Evolutionary conservation across 2,888 invertebrate genomes (phyloP), one percentile per base, ranked within the genome.

Genomic region (Atethmia centrago): DNA sequence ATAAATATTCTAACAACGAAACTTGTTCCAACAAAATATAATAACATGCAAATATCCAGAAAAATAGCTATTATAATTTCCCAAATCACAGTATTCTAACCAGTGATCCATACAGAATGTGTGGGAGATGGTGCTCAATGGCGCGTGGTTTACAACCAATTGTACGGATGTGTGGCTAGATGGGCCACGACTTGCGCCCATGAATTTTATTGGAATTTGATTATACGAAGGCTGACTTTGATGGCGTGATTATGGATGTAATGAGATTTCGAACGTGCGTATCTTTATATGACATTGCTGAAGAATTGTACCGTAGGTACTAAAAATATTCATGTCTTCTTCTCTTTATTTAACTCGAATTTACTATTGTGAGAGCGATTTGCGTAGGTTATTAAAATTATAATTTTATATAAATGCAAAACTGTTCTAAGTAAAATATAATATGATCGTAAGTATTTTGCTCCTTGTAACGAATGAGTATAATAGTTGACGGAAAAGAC

Each of bases 201-300:
- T 90, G 89, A 91, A 90, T 92, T 92, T 91, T 91, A 93, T 92
- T 91, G 90, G 89, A 89, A 88, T 90, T 91, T 92, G 90, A 92
- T 93, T 90, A 92, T 88, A 81, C 86, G 82, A 65, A 66, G 75
- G 68, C 80, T 77, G 79, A 74, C 66, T 74, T 80, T 87, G 87
- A 90, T 88, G 84, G 87, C 84, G 87, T 83, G 87, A 89, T 91
- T 88, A 84, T 84, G 65, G 68, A 75, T 66, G 80, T 88, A 89
- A 90, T 87, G 88, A 88, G 86, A 77, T 74, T 71, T 73, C 16
- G 42, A 53, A 67, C 36, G 55, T 63, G 56, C 58, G 55, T 42
- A 68, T 68, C 36, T 66, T 59, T 72, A 25, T 3, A 66, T 56
- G 21, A 45, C 51, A 64, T 70, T 56, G 16, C 36, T 40, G 55